Conservation (phyloP, 2,113 vertebrate genomes). For the Neolamprologus toae region DNA sequence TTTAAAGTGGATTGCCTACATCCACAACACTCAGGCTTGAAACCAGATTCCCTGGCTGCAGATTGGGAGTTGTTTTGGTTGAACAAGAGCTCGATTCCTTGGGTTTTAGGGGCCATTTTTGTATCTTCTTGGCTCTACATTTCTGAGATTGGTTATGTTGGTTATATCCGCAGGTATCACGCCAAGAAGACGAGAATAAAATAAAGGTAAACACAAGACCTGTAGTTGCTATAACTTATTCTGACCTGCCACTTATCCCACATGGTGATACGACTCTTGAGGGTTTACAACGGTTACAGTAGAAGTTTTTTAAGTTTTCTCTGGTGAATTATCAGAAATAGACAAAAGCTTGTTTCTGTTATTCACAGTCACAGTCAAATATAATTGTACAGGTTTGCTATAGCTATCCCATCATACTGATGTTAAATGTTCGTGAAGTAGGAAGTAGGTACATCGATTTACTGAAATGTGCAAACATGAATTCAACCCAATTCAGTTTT, state of each 20-base stretch:
- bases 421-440: not conserved
- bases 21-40: not conserved
- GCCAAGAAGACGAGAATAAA: not conserved
- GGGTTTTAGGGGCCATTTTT: not conserved
- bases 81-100: not conserved
- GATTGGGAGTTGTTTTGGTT: not conserved
- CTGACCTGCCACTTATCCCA: not conserved
- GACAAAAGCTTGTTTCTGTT: not conserved
- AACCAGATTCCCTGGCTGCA: conserved; percentile 12
- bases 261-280: not conserved
- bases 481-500: not conserved
- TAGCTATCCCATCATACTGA: not conserved
- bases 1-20: conserved; percentile 26
- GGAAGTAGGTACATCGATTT: not conserved
- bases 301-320: not conserved
- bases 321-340: not conserved
- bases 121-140: not conserved
- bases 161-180: not conserved
- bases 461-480: not conserved
- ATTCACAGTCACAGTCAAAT: not conserved
- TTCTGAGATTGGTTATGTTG: not conserved
- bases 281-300: not conserved
- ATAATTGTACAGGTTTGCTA: not conserved
- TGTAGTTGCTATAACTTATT: not conserved
- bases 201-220: not conserved